Conservation (phyloP, 2,113 vertebrate genomes). For the Acanthisitta chloris region DNA sequence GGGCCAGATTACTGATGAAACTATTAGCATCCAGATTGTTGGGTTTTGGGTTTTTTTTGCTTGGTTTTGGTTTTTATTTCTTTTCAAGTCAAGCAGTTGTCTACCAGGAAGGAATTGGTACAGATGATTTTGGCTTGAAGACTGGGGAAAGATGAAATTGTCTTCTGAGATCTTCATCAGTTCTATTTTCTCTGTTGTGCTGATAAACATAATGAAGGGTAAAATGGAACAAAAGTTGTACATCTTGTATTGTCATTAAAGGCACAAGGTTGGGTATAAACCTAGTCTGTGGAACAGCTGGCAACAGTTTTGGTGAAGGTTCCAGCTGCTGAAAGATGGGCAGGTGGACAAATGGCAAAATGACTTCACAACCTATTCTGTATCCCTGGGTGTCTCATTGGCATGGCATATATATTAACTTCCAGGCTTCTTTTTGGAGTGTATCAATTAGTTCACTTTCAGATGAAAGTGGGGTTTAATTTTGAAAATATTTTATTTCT, state of each 20-base stretch:
- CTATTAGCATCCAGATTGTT: neutral
- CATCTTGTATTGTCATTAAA: neutral
- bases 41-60: neutral
- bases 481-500: neutral
- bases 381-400: neutral
- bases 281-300: neutral
- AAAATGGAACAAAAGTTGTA: neutral
- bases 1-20: neutral
- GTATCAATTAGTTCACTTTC: neutral
- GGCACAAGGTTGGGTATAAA: neutral
- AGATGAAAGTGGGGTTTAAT: neutral
- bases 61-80: neutral
- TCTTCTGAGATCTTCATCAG: neutral
- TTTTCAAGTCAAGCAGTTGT: neutral
- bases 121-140: neutral
- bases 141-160: neutral
- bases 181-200: neutral
- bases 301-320: neutral
- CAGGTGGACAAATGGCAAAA: neutral
- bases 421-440: neutral
- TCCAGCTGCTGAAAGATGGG: neutral
- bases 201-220: neutral
- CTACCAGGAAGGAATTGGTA: neutral
- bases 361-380: neutral
- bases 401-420: neutral